phyloP scores from a whole-genome alignment of 2,797 vertebrate species.

The Acomys russatus region DNA sequence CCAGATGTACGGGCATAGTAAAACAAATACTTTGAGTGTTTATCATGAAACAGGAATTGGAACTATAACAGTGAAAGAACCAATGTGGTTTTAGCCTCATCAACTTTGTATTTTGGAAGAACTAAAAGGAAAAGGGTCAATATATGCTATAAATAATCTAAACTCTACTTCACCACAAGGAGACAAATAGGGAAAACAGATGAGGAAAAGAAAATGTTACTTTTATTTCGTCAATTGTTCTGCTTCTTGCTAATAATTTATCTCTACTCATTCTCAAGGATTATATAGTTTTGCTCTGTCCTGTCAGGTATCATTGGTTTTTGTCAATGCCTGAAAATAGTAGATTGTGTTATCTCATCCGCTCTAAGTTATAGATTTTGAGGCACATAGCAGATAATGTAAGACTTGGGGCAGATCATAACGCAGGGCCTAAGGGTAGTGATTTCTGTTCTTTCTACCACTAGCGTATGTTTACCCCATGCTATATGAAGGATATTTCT shows the following conservation, averaged over 20 bases:
- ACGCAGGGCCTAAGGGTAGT: not conserved
- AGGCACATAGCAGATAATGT: not conserved
- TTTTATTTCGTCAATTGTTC: not conserved
- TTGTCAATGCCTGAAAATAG: not conserved
- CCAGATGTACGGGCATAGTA: not conserved
- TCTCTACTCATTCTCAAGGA: not conserved
- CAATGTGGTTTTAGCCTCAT: not conserved
- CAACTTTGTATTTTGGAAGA: not conserved
- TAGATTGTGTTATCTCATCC: not conserved
- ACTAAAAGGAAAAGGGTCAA: not conserved
- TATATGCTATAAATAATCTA: not conserved
- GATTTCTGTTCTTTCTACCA: not conserved
- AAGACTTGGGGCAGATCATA: fast-evolving
- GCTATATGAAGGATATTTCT: not conserved
- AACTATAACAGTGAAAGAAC: conserved; percentile 9
- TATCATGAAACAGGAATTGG: not conserved
- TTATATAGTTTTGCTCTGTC: not conserved
- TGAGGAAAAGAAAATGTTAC: not conserved
- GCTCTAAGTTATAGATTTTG: not conserved
- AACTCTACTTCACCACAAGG: too few relatives aligned
- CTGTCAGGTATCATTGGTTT: not conserved
- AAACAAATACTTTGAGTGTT: not conserved
- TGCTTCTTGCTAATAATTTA: not conserved
- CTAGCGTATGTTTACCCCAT: not conserved
- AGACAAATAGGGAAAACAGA: too few relatives aligned